These are phyloP conservation scores for Catonia carolina DNA, from an alignment of 2,888 invertebrate species.

Conservation along the genomic window DNA sequence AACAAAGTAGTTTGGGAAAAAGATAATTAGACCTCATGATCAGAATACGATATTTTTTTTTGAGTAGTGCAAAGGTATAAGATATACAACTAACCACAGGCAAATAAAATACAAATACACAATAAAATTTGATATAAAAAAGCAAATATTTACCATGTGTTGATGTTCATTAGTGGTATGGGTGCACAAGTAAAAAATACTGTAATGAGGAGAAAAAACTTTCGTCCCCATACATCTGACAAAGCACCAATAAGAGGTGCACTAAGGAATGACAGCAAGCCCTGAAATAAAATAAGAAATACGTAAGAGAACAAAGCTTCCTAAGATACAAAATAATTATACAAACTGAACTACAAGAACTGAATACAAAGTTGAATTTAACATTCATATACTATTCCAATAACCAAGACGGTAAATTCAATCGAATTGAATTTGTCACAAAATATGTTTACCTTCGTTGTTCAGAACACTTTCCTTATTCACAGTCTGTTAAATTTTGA, in stretches of 20 bases:
- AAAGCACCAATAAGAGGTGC: conserved; percentile 96
- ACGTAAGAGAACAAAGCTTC: too few relatives aligned
- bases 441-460: too few relatives aligned
- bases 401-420: too few relatives aligned
- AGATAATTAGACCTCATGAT: too few relatives aligned
- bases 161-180: conserved; percentile 97
- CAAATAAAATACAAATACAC: conserved; percentile 67
- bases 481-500: too few relatives aligned
- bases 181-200: conserved; percentile 99
- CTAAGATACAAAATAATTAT: neutral
- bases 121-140: neutral
- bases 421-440: too few relatives aligned
- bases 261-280: conserved; percentile 93
- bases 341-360: neutral
- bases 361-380: too few relatives aligned
- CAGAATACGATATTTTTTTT: too few relatives aligned
- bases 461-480: too few relatives aligned
- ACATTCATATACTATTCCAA: too few relatives aligned
- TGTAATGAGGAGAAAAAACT: conserved; percentile 93
- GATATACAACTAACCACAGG: conserved; percentile 99
- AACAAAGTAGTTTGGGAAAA: too few relatives aligned
- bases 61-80: conserved; percentile 98
- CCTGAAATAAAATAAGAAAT: conserved; percentile 46
- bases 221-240: conserved; percentile 97
- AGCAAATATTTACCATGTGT: conserved; percentile 67